phyloP scores from a whole-genome alignment of 2,888 invertebrate genomes.

The Phaedon cochleariae region DNA sequence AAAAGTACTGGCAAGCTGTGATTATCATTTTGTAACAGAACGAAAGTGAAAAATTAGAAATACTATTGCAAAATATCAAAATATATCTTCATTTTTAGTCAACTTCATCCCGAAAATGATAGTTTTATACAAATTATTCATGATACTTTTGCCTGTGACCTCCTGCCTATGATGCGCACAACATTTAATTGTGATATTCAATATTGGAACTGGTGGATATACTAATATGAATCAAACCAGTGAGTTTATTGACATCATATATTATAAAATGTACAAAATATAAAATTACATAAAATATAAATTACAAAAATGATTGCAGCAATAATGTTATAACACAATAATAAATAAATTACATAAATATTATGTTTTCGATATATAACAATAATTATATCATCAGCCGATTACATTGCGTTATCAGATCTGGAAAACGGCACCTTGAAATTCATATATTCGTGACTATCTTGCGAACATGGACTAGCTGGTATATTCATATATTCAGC shows the following conservation, averaged over 20 bases:
- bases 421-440: conserved; percentile 48
- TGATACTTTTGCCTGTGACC: too few relatives aligned
- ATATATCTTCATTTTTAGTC: too few relatives aligned
- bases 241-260: background rate
- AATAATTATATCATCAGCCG: conserved; percentile 24
- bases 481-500: conserved; percentile 50
- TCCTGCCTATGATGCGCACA: too few relatives aligned
- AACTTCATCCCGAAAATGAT: too few relatives aligned
- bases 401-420: conserved; percentile 25
- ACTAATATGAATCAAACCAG: background rate
- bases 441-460: conserved; percentile 55
- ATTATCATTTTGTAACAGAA: too few relatives aligned
- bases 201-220: too few relatives aligned
- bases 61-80: too few relatives aligned
- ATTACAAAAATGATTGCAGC: conserved; percentile 41
- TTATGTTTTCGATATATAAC: conserved; percentile 34
- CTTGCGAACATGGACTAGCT: conserved; percentile 24
- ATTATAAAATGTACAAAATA: conserved; percentile 48
- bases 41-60: too few relatives aligned
- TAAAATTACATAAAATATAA: conserved; percentile 49
- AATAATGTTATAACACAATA: conserved; percentile 46
- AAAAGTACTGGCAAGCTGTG: too few relatives aligned
- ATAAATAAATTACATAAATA: conserved; percentile 49
- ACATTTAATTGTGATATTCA: too few relatives aligned
- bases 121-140: too few relatives aligned